Evolutionary conservation across 2,113 vertebrate species (phyloP), one percentile per base, ranked within the genome.

Genomic region (Cricetomys ansorgei): DNA sequence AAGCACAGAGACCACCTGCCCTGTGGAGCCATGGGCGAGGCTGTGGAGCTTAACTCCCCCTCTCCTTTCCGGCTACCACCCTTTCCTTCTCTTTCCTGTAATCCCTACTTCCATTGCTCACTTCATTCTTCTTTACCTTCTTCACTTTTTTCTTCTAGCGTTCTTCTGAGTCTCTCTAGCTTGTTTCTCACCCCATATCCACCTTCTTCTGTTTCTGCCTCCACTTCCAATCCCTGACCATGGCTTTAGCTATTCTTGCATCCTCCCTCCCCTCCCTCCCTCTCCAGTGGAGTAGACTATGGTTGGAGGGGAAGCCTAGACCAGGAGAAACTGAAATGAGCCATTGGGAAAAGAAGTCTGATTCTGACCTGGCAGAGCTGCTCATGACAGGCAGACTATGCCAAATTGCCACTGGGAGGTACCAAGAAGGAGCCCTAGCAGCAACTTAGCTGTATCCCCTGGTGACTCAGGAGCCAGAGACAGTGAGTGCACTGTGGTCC

Each of bases 101-200:
- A n/a, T 37, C 23, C 7, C 27, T 21, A 0, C 1, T 12, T 45
- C 3, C 53, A 37, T 23, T 9, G 1, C 6, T 43, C 11, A 7
- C 4, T 16, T 13, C 7, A 2, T n/a, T 5, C 25, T 27, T 55
- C 53, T n/a, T 80, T 10, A 25, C 43, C 43, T 81, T 65, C n/a
- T 85, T 62, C 25, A 1, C 48, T 67, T 73, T 69, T 50, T 62
- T 57, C 59, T 73, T 37, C 50, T n/a, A 48, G 31, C 27, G 29
- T 85, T 76, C 13, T 40, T 55, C 19, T 15, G 4, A 29, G n/a
- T 29, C 84, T 96, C 25, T 45, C 1, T 9, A 2, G 67, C 4
- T 21, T 70, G 1, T 55, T 59, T 67, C 77, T 64, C 40, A 8
- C 29, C 23, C 25, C 53, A 2, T 4, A 34, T 45, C 50, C 45